Evolutionary conservation across 2,888 invertebrate species (phyloP).

Genomic region (Escarpia spicata): DNA sequence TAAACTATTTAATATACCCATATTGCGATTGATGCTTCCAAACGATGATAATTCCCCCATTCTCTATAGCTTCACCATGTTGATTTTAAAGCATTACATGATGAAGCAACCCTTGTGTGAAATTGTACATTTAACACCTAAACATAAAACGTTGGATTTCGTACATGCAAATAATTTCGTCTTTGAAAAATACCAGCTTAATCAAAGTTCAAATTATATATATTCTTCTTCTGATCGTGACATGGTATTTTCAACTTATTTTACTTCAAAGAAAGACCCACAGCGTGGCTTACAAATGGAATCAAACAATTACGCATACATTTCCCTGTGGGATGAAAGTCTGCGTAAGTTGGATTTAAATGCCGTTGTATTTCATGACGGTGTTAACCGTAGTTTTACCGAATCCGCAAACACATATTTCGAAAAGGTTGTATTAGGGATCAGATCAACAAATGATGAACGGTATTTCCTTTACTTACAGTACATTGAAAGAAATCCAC

Average conservation of each 20-base stretch:
- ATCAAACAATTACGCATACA: neutral
- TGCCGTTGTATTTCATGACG: neutral
- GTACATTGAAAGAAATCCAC: conserved; percentile 17
- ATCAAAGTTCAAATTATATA: too few species aligned
- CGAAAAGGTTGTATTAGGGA: neutral
- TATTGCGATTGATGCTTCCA: neutral
- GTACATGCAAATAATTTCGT: too few species aligned
- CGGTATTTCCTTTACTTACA: conserved; percentile 18
- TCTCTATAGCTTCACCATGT: too few species aligned
- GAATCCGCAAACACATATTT: neutral
- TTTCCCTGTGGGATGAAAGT: neutral
- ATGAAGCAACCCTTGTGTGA: too few species aligned
- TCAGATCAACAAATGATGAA: neutral
- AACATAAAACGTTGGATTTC: too few species aligned
- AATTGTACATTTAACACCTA: too few species aligned
- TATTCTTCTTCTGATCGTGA: neutral
- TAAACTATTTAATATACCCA: neutral
- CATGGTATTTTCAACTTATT: neutral
- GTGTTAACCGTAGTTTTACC: neutral
- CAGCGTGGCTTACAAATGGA: neutral
- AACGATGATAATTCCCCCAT: neutral
- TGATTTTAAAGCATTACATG: too few species aligned
- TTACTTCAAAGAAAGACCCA: conserved; percentile 21
- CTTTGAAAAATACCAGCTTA: too few species aligned
- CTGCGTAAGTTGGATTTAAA: neutral